Evolutionary conservation across 1,140 invertebrate species (phyloP).

Genomic region (Latrodectus geometricus): DNA sequence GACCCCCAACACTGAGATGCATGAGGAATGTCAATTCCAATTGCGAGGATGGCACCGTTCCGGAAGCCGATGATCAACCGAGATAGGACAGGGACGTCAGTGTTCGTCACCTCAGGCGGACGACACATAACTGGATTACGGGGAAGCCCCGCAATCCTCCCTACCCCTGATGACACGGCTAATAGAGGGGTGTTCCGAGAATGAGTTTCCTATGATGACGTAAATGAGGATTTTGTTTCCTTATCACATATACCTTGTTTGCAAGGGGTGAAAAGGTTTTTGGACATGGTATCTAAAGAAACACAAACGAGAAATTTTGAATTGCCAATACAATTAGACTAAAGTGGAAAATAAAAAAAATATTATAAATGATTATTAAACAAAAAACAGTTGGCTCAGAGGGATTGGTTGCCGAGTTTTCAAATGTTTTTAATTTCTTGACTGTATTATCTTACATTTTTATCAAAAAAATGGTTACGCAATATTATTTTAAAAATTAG

Average conservation of each 20-base stretch:
- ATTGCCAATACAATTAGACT: too few relatives aligned
- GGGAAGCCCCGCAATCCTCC: neutral
- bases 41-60: slow-evolving; percentile 3
- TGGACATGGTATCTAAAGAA: neutral
- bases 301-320: too few relatives aligned
- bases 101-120: slow-evolving; percentile 43
- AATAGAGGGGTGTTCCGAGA: neutral
- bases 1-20: slow-evolving; percentile 4
- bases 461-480: too few relatives aligned
- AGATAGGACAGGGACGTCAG: slow-evolving; percentile 41
- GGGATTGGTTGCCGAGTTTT: too few relatives aligned
- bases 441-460: too few relatives aligned
- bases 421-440: too few relatives aligned
- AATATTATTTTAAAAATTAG: too few relatives aligned
- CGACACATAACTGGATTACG: slow-evolving; percentile 52
- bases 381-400: too few relatives aligned
- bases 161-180: slow-evolving; percentile 34
- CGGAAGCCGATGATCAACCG: slow-evolving; percentile 24
- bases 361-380: too few relatives aligned
- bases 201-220: neutral
- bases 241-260: neutral
- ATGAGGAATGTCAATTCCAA: slow-evolving; percentile 28
- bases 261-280: neutral
- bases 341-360: too few relatives aligned
- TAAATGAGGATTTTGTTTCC: neutral